A percentile compares a stretch with the other conserved stretches of the same genome.
These are phyloP conservation scores for Brenthis ino DNA, from an alignment of 2,888 invertebrate genomes.

Conservation along the genomic window DNA sequence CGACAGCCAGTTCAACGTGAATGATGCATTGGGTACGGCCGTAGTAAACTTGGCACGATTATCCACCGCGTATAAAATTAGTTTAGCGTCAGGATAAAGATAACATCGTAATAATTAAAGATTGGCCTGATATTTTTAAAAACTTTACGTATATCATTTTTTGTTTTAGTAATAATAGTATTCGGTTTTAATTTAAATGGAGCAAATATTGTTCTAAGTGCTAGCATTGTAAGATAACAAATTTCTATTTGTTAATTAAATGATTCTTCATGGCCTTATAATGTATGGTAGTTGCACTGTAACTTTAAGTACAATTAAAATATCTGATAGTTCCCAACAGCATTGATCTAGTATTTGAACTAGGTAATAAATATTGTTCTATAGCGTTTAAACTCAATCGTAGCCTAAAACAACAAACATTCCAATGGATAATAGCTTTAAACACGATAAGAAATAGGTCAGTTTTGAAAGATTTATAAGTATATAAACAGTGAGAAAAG, in stretches of 20 bases:
- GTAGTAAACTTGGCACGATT: constrained; percentile 41
- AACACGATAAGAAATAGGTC: constrained; percentile 53
- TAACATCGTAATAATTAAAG: constrained; percentile 17
- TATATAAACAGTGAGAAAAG: constrained; percentile 9
- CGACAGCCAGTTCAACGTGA: constrained; percentile 43
- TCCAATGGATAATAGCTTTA: constrained; percentile 32
- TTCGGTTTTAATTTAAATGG: too few relatives aligned
- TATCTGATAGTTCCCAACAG: constrained; percentile 22
- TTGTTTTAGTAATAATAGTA: background rate
- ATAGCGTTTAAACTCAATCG: constrained; percentile 43
- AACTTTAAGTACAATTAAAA: too few relatives aligned
- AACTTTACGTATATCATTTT: background rate
- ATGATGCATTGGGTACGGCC: constrained; percentile 63
- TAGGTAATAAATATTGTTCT: constrained; percentile 29
- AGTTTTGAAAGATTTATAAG: constrained; percentile 21
- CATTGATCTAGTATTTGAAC: constrained; percentile 20
- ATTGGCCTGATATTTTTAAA: background rate
- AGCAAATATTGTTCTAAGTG: background rate
- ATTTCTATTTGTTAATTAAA: too few relatives aligned
- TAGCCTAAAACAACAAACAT: constrained; percentile 44
- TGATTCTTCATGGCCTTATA: too few relatives aligned
- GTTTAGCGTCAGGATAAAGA: constrained; percentile 28
- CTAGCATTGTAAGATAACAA: constrained; percentile 18
- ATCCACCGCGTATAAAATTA: constrained; percentile 34
- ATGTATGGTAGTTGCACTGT: constrained; percentile 7